Evolutionary conservation across 2,113 vertebrate species (phyloP), one percentile per base, ranked within the genome.

Genomic region (Hemibagrus wyckioides): DNA sequence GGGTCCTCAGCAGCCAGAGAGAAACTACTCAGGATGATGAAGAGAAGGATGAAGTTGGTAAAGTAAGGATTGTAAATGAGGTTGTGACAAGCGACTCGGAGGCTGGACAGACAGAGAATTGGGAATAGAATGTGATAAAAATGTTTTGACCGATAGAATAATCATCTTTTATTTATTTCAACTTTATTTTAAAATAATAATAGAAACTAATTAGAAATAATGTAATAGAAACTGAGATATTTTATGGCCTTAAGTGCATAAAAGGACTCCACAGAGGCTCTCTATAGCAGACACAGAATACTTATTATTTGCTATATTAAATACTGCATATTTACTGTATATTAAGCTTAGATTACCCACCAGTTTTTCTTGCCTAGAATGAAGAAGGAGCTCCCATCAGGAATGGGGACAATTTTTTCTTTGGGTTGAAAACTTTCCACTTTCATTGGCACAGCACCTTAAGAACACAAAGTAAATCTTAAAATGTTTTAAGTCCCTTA

Each of bases 11-110:
- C 97, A 0, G 97, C 97, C 94, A 98, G 81, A 4, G 97, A 99
- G 92, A 97, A 96, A 87, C 97, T 98, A 92, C 97, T 98, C 85
- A 98, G 96, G 93, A 99, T 97, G 96, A 99, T 99, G 96, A 99
- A 98, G 92, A 98, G 94, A 48, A 99, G 96, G 93, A 98, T 98
- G 92, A 99, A 96, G 92, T 98, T 99, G 92, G 97, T 98, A 95
- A 98, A 98, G 94, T 98, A 92, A 69, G 97, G 97, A 88, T 99
- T 96, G 91, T 99, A 96, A 93, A 99, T 99, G 88, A 99, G 94
- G 36, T 89, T 92, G 90, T 98, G 97, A 88, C 97, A 99, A 59
- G 86, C 93, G 9, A 96, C 95, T 33, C 97, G 95, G 88, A 98
- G 93, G 11, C 97, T 99, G 92, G 15, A 21, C 77, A 87, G 21